Evolutionary conservation across 2,888 invertebrate species (phyloP), one percentile per base, ranked within the genome.

Genomic region (Eupithecia subfuscata): DNA sequence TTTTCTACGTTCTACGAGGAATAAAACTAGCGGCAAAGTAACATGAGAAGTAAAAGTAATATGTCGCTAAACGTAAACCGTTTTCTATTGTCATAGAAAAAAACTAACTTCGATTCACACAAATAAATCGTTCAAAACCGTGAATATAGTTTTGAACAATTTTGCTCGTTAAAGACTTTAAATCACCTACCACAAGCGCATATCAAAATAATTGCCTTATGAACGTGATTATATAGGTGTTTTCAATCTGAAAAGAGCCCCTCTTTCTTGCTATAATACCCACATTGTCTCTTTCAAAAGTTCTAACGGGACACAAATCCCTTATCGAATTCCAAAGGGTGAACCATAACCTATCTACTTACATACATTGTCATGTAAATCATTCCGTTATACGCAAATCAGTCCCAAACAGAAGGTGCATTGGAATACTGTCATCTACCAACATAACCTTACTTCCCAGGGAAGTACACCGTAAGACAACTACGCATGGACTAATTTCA

Each of bases 341-440:
- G 69, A 69, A 74, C 77, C 69, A 12, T 70, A 67, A 67, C 69
- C 63, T 70, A 74, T 69, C 65, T 70, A 73, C 70, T 74, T 65
- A 74, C 65, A 16, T 34, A 40, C 73, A 76, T 85, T 85, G 80
- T 85, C 78, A 84, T 84, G 85, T 80, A 85, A 84, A 86, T 82
- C 22, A 78, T 80, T 81, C 86, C 85, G 87, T 88, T 85, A 84
- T 82, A 84, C 82, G 84, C 83, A 85, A 88, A 87, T 87, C 83
- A 81, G 77, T 82, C 81, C 81, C 81, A 80, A 80, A 83, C 85
- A 81, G 81, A 78, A 84, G 82, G 82, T 71, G 70, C 65, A 71
- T 73, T 75, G 76, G 75, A 75, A 76, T 72, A 77, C 78, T 78
- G 76, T 77, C 76, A 77, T 68, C 75, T 40, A 72, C 78, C 71